Evolutionary conservation across 1,140 invertebrate genomes (phyloP).

Genomic region (Adoxophyes honmai): DNA sequence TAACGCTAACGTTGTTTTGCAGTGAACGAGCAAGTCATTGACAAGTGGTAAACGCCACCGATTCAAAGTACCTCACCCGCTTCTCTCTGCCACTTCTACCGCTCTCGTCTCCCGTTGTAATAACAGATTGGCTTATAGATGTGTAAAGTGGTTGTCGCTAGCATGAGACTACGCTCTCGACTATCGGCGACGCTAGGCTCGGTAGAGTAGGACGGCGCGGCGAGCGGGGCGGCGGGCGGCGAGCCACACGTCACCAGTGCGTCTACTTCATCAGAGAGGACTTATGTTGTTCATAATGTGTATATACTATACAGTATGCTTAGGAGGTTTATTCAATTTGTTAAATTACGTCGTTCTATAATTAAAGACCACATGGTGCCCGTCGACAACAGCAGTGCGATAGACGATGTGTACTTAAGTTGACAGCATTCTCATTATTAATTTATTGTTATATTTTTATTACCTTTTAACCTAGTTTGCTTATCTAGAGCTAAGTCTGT

Average conservation of each 20-base stretch:
- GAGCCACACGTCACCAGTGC: conserved; percentile 39
- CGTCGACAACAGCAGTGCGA: conserved; percentile 74
- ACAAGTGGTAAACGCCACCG: conserved; percentile 78
- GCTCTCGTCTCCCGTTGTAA: conserved; percentile 59
- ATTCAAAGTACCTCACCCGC: conserved; percentile 69
- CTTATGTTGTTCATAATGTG: conserved; percentile 70
- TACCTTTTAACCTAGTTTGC: conserved; percentile 72
- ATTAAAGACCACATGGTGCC: conserved; percentile 76
- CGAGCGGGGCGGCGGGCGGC: conserved; percentile 24
- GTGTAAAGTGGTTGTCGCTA: conserved; percentile 28
- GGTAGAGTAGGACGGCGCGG: conserved; percentile 23
- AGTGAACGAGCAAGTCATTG: conserved; percentile 78
- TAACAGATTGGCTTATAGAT: conserved; percentile 54
- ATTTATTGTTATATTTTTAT: conserved; percentile 76
- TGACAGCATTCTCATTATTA: conserved; percentile 67
- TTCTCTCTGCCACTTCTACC: conserved; percentile 68
- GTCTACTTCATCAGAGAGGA: conserved; percentile 59
- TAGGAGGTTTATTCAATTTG: conserved; percentile 75
- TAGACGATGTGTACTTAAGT: conserved; percentile 76
- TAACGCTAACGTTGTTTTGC: conserved; percentile 78
- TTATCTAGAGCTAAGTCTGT: conserved; percentile 71
- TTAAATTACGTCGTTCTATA: conserved; percentile 71
- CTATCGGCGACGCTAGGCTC: conserved; percentile 17
- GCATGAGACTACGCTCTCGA: conserved; percentile 17
- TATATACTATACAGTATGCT: conserved; percentile 73